Evolutionary conservation across 2,888 invertebrate genomes (phyloP).

Genomic region (Ctenicera cuprea): DNA sequence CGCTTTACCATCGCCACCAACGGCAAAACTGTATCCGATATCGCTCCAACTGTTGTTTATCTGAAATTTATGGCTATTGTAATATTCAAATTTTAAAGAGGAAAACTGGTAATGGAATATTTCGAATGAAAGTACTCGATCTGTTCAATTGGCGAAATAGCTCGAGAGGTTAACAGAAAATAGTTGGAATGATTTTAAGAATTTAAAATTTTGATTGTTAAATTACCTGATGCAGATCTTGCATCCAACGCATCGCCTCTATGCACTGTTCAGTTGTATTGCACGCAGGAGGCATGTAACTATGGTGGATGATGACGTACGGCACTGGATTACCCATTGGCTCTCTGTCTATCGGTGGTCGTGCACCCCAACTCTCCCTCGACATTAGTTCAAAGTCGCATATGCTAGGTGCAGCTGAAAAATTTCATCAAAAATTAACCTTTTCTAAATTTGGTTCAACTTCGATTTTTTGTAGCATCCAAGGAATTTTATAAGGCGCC

Average conservation of each 20-base stretch:
- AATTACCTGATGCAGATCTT: slow-evolving; percentile 76
- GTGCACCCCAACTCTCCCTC: slow-evolving; percentile 78
- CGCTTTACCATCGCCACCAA: slow-evolving; percentile 83
- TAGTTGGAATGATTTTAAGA: no score
- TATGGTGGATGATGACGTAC: slow-evolving; percentile 84
- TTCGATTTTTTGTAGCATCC: no score
- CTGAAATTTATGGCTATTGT: slow-evolving; percentile 35
- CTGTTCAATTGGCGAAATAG: no score
- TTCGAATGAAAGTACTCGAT: no score
- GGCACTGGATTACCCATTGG: slow-evolving; percentile 77
- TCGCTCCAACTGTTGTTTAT: slow-evolving; percentile 78
- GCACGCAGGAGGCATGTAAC: slow-evolving; percentile 79
- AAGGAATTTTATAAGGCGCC: no score
- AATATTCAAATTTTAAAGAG: background rate
- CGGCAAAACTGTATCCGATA: slow-evolving; percentile 83
- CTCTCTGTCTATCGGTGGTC: slow-evolving; percentile 71
- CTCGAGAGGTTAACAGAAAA: no score
- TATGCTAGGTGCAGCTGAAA: slow-evolving; percentile 47
- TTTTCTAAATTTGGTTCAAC: no score
- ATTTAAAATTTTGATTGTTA: background rate
- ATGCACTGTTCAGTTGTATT: slow-evolving; percentile 74
- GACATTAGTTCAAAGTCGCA: slow-evolving; percentile 65
- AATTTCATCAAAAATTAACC: no score
- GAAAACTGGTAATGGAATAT: no score
- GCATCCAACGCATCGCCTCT: slow-evolving; percentile 79